phyloP scores from a whole-genome alignment of 2,797 vertebrate species.

The Hypotaenidia philippensis region DNA sequence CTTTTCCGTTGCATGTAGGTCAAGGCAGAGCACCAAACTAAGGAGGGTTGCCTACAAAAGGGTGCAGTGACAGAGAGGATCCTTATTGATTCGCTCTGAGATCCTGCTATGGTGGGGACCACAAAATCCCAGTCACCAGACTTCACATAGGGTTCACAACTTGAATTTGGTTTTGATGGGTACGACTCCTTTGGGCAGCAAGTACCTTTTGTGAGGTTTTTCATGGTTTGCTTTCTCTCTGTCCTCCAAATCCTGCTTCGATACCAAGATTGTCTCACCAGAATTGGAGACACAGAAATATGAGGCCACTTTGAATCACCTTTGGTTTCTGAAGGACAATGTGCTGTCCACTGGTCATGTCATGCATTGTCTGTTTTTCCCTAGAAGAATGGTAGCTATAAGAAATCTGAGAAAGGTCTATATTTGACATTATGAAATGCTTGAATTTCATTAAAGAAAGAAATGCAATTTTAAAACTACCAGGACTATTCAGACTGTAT shows the following conservation, averaged over 20 bases:
- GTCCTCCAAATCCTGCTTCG: neutral
- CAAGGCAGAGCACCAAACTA: neutral
- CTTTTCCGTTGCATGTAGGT: accelerated
- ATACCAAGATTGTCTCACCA: neutral
- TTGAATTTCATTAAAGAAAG: neutral
- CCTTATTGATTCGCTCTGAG: neutral
- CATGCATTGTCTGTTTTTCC: neutral
- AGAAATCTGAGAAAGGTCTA: neutral
- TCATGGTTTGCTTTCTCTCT: neutral
- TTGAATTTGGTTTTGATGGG: neutral
- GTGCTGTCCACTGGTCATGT: neutral
- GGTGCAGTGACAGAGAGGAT: neutral
- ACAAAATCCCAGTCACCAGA: neutral
- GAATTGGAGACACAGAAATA: neutral
- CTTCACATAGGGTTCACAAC: neutral
- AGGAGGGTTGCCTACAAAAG: neutral
- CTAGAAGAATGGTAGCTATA: neutral
- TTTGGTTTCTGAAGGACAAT: neutral
- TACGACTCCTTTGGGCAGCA: neutral
- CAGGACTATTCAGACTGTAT: neutral
- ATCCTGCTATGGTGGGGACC: accelerated
- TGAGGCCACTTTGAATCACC: neutral
- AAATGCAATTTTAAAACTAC: neutral
- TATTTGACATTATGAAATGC: neutral
- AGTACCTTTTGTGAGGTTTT: neutral